Evolutionary conservation across 2,113 vertebrate species (phyloP).

Genomic region (Patagioenas fasciata): DNA sequence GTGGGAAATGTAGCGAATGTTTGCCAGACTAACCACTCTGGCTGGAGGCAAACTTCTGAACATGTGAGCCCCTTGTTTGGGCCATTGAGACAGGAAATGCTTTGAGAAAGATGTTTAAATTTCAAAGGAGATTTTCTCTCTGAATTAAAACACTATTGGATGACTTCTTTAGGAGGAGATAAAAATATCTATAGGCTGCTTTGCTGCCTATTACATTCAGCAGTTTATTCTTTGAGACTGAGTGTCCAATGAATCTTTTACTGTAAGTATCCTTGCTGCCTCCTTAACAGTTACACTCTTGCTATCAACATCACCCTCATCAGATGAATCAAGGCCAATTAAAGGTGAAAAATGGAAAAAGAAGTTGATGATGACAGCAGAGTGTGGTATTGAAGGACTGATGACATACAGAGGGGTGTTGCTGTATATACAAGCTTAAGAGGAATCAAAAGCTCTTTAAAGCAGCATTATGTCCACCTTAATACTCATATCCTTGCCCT

Average conservation of each 20-base stretch:
- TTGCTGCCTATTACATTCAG: background rate
- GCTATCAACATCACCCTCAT: background rate
- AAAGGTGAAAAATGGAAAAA: background rate
- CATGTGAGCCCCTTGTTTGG: background rate
- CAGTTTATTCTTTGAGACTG: background rate
- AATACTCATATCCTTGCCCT: background rate
- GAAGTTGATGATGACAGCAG: background rate
- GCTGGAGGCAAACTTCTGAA: background rate
- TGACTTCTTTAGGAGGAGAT: background rate
- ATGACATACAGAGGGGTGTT: background rate
- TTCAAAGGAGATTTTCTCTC: background rate
- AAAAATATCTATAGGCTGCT: background rate
- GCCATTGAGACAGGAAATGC: background rate
- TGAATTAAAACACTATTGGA: background rate
- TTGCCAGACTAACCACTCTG: background rate
- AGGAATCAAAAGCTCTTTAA: background rate
- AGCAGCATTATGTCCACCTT: background rate
- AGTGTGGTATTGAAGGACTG: background rate
- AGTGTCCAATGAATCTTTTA: background rate
- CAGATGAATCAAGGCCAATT: background rate
- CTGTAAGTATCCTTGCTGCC: background rate
- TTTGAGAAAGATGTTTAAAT: background rate
- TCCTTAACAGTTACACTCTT: background rate
- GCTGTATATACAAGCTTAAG: background rate
- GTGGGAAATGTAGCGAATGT: accelerated